Evolutionary conservation across 2,113 vertebrate species (phyloP).

Genomic region (Nycticryphes semicollaris): DNA sequence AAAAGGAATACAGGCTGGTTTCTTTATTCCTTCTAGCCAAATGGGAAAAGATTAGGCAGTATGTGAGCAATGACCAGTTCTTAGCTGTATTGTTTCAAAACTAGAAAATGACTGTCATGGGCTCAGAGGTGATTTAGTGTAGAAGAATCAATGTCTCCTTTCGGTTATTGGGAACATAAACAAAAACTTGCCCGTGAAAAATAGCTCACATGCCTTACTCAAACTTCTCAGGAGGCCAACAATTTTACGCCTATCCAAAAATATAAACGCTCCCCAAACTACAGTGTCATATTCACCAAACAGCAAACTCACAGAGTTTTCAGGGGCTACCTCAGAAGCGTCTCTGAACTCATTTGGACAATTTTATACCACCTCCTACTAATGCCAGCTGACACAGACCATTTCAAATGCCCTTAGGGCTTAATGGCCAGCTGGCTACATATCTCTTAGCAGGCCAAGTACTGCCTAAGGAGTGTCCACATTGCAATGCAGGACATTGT

Average conservation of each 20-base stretch:
- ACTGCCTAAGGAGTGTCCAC: background rate
- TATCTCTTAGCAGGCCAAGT: background rate
- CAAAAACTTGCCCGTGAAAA: background rate
- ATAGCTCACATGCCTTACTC: background rate
- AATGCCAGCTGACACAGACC: background rate
- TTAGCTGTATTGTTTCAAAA: background rate
- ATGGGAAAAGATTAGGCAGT: background rate
- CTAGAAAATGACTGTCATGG: background rate
- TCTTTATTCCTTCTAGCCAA: background rate
- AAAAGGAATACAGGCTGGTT: background rate
- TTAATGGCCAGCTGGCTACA: background rate
- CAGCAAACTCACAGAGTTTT: background rate
- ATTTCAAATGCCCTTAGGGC: background rate
- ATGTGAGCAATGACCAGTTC: background rate
- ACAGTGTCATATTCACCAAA: background rate
- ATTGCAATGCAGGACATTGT: background rate
- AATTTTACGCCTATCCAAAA: background rate
- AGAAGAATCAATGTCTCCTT: background rate
- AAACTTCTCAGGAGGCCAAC: background rate
- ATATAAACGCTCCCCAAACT: background rate
- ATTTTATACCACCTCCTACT: background rate
- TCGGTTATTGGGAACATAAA: background rate
- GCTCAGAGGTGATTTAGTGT: background rate
- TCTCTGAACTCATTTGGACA: background rate
- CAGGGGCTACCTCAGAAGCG: background rate